Base-by-base conservation (phyloP, 2,113 vertebrate genomes). In the Pongo pygmaeus region DNA sequence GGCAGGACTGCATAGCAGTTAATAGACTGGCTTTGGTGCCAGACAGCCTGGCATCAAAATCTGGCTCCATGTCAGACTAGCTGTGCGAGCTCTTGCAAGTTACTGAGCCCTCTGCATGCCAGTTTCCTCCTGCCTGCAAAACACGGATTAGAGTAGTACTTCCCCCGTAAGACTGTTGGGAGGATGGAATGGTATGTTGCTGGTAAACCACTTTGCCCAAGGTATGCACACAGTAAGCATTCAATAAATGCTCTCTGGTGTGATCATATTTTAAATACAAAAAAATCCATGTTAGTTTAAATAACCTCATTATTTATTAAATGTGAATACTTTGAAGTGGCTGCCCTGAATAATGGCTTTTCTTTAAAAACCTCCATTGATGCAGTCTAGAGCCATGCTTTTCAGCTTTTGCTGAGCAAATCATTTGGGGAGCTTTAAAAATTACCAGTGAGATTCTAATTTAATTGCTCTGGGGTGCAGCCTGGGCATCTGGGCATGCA, bases 41-140 rank as follows among this genome's bases (percentile, higher is more conserved):
- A 97, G 89, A 92, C 74, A 95, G 75, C 90, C 74, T 96, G 96
- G 64, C 79, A 67, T 88, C 50, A 25, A 69, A 92, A 64, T 70
- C 69, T 70, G 88, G 50, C 75, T 84, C 70, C n/a, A 10, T 38
- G 55, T 85, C 95, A 93, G 69, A 43, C 78, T 72, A 30, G 83
- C 75, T 91, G 40, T 46, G 50, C 7, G 79, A 92, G 64, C 80
- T 93, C 75, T 86, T 86, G 48, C 50, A 69, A 78, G 64, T 93
- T 74, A 43, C 57, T 80, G 27, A 35, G 22, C 32, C n/a, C 67
- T 75, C 43, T 59, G 67, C 35, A 23, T 57, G 69, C 32, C 80
- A 79, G 40, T 86, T 61, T 94, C 89, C 67, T 87, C 69, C n/a
- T 6, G 4, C 25, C 38, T 96, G 59, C 0, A 16, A 64, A 77